Evolutionary conservation across 2,797 vertebrate species (phyloP), one percentile per base, ranked within the genome.

Genomic region (Pseudochirops corinnae): DNA sequence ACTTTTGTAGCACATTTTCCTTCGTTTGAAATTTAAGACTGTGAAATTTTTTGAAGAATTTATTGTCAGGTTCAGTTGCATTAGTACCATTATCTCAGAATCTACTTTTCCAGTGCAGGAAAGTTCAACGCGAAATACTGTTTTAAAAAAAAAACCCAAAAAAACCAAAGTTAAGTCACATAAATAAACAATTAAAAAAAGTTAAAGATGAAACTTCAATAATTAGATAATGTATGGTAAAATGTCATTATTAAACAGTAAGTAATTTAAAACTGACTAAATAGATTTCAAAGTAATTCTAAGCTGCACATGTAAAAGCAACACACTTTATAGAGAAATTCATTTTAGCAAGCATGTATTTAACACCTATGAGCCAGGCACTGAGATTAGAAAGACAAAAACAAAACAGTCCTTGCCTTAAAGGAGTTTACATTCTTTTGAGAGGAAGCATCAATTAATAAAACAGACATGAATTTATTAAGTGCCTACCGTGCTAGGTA

Each of bases 1-100:
- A 99, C 99, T 99, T 99, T 99, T 99, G 98, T 99, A 99, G 98
- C 99, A 99, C 99, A 99, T 99, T 99, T 99, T 99, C 99, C 99
- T 99, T 98, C 99, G 99, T 98, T 99, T 99, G 98, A 99, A 99
- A 98, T 99, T 99, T 97, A 99, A 99, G 96, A 99, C 99, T 99
- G 99, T 99, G 98, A 99, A 99, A 99, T 99, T 99, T 99, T 99
- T 99, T 92, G 99, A 98, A 62, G 99, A 99, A 96, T 98, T 99
- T 91, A 99, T 98, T 95, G 99, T 99, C 98, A 99, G 98, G 98
- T 99, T 99, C 98, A 99, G 99, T 98, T 99, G 99, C 99, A 99
- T 99, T 0, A 99, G 99, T 96, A 99, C 98, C 96, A 99, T 99
- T 93, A 99, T 99, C 92, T 99, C 99, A 82, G 99, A 99, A 95